These are phyloP conservation scores for Lasioglossum baleicum DNA, from an alignment of 1,140 invertebrate species.

Conservation along the genomic window DNA sequence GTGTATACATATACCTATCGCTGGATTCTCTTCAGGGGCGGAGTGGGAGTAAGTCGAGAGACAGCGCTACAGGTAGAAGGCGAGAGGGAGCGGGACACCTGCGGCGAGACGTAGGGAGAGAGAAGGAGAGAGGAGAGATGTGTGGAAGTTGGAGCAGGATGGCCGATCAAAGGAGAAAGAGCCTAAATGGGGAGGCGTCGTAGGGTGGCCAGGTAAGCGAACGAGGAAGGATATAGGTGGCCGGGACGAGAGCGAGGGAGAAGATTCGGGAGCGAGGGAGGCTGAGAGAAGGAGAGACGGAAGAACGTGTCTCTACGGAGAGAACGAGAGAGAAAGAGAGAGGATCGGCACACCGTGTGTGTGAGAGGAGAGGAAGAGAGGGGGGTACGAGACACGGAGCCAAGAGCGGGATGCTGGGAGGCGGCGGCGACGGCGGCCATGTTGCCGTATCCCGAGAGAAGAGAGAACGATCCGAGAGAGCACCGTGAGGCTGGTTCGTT, in stretches of 20 bases:
- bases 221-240: slow-evolving; percentile 4
- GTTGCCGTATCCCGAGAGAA: slow-evolving; percentile 78
- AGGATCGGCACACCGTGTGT: too few species aligned
- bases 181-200: slow-evolving; percentile 43
- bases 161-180: slow-evolving; percentile 32
- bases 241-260: slow-evolving; percentile 28
- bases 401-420: slow-evolving; percentile 75
- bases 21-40: slow-evolving; percentile 43
- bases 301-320: slow-evolving; percentile 24
- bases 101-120: slow-evolving; percentile 29
- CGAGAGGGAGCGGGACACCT: slow-evolving; percentile 13
- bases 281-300: slow-evolving; percentile 11
- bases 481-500: slow-evolving; percentile 74
- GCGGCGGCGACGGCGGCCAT: slow-evolving; percentile 73
- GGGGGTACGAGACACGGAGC: slow-evolving; percentile 63
- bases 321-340: too few species aligned
- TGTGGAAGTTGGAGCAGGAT: slow-evolving; percentile 18
- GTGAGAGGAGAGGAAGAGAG: slow-evolving; percentile 21
- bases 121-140: background rate
- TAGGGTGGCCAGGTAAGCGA: slow-evolving; percentile 39
- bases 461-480: slow-evolving; percentile 77
- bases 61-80: slow-evolving; percentile 31
- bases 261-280: slow-evolving; percentile 44
- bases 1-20: slow-evolving; percentile 22
- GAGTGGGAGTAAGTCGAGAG: slow-evolving; percentile 50